Base-by-base conservation (phyloP, 2,888 invertebrate genomes). In the Hipparchia semele region DNA sequence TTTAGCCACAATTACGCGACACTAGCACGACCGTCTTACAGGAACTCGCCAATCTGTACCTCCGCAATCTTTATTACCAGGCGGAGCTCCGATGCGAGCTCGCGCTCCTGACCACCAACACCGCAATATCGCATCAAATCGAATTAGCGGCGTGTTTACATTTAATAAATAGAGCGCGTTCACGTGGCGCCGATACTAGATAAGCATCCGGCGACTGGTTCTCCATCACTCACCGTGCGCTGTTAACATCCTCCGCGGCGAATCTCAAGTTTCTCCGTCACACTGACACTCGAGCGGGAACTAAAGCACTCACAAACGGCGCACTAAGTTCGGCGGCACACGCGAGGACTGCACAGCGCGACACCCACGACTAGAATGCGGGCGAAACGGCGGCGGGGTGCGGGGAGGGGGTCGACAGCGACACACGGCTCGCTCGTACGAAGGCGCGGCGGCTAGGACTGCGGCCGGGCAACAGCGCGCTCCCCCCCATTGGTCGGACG, bases 321-420 rank as follows among this genome's bases (percentile, higher is more conserved):
- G 93, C 93, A 94, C 94, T 91, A 80, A 90, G 90, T 90, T 87
- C 88, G 85, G 90, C 87, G 89, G 86, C 91, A 92, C 92, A 91
- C 94, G 91, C 94, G 94, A 91, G 87, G 90, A 90, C 93, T 92
- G 91, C 90, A 92, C 94, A 81, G 90, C 90, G 90, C 91, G 91
- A 93, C 91, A 92, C 90, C 91, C 93, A 93, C 92, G 87, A 93
- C 92, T 92, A 92, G 93, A 94, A 93, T 94, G 94, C 84, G 91
- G 91, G 89, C 88, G 89, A 90, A 87, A 87, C 84, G 87, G 85
- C 88, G 87, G 90, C 90, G 90, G 90, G 82, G 87, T 87, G 90
- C 79, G 80, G 80, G 79, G 87, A 89, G 87, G 88, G 82, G 82
- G 79, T 83, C 83, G 86, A 84, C 88, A 86, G 88, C 90, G 87